Percentiles rank a stretch among this genome's conserved stretches.
Evolutionary conservation across 2,797 vertebrate genomes (phyloP).

Genomic region (Clamator glandarius): DNA sequence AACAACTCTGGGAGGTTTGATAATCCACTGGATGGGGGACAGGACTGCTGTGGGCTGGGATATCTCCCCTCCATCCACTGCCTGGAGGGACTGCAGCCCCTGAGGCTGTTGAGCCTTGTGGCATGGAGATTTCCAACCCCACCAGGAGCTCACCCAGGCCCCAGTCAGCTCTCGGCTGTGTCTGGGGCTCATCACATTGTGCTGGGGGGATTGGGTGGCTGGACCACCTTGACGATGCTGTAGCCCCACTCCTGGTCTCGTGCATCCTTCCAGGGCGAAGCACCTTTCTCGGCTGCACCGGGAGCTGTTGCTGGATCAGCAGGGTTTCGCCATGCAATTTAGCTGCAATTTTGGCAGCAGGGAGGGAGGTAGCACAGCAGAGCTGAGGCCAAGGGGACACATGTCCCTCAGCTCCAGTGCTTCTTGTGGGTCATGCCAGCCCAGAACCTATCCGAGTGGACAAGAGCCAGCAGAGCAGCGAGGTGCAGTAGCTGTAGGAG

Average conservation of each 20-base stretch:
- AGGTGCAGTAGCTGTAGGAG: no score
- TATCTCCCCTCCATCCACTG: accelerated
- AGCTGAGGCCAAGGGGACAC: no score
- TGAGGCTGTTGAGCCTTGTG: accelerated
- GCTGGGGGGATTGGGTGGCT: not conserved
- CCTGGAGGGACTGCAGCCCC: accelerated
- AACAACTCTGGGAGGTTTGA: accelerated
- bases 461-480: not conserved
- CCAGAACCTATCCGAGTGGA: not conserved
- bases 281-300: not conserved
- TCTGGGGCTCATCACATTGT: not conserved
- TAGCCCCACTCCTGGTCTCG: accelerated
- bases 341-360: not conserved
- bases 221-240: accelerated
- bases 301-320: not conserved
- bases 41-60: not conserved
- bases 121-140: accelerated
- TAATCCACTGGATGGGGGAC: accelerated
- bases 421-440: not conserved
- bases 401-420: accelerated
- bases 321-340: not conserved
- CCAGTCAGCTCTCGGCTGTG: not conserved
- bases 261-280: accelerated
- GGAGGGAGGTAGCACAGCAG: no score
- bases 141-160: not conserved